A percentile compares a stretch with the other conserved stretches of the same genome.
phyloP scores from a whole-genome alignment of 1,140 invertebrate genomes.

The Geopemphigus sp. region DNA sequence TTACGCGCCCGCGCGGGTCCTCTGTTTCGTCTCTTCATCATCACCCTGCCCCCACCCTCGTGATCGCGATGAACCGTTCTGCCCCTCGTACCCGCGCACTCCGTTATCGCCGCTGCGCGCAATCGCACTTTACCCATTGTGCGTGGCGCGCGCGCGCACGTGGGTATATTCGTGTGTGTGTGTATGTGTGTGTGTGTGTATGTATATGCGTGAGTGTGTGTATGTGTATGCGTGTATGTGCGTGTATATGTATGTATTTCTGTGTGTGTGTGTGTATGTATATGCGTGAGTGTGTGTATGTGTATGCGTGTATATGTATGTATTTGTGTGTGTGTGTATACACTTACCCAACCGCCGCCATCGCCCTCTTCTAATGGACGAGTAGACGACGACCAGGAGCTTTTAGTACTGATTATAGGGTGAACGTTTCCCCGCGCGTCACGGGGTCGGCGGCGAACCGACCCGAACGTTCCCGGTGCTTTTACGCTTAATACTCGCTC shows the following conservation, averaged over 20 bases:
- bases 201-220: background rate
- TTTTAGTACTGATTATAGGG: slow-evolving; percentile 50
- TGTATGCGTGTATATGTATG: background rate
- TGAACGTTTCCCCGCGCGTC: slow-evolving; percentile 13
- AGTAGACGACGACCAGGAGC: slow-evolving; percentile 32
- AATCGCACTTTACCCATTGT: too few relatives aligned
- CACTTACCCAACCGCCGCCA: background rate
- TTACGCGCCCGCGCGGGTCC: slow-evolving; percentile 29
- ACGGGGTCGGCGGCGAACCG: background rate
- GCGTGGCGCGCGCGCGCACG: background rate
- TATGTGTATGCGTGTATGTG: background rate
- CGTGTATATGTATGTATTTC: too few relatives aligned
- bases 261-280: background rate
- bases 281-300: slow-evolving; percentile 17
- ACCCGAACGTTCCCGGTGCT: slow-evolving; percentile 31
- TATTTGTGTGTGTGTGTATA: background rate
- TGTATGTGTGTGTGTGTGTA: background rate
- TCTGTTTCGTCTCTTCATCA: too few relatives aligned
- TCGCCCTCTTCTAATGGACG: slow-evolving; percentile 41
- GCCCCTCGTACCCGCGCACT: background rate
- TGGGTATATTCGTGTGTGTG: too few relatives aligned
- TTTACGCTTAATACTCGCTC: slow-evolving; percentile 37
- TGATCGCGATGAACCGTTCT: too few relatives aligned
- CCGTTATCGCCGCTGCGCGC: background rate
- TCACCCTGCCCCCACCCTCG: too few relatives aligned